Percentiles rank a stretch among this genome's conserved stretches.
phyloP scores from a whole-genome alignment of 2,113 vertebrate species.

The Pardalotus punctatus region DNA sequence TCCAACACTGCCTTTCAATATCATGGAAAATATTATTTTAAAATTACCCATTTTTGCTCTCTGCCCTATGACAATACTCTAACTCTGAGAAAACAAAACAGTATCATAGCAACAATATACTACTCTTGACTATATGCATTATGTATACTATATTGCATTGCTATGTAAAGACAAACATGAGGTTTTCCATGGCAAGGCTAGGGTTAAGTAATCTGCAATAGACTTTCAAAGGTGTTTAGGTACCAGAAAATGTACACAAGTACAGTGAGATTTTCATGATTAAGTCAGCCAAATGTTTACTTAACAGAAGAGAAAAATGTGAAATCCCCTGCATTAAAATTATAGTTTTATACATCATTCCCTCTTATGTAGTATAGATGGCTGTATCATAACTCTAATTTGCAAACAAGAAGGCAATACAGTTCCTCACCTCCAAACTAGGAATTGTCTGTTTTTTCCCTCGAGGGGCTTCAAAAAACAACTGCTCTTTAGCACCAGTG shows the following conservation, averaged over 20 bases:
- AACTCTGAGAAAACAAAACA: not conserved
- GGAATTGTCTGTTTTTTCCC: slow-evolving; percentile 93
- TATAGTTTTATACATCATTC: not conserved
- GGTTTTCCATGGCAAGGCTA: not conserved
- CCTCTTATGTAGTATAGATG: not conserved
- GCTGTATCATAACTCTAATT: not conserved
- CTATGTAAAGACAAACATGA: not conserved
- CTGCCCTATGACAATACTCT: not conserved
- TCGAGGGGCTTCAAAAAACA: slow-evolving; percentile 97
- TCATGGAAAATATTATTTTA: not conserved
- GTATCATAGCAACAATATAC: not conserved
- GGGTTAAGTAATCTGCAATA: not conserved
- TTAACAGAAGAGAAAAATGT: not conserved
- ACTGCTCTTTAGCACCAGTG: slow-evolving; percentile 94
- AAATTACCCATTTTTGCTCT: not conserved
- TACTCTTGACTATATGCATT: not conserved
- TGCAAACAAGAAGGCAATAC: not conserved
- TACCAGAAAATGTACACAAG: not conserved
- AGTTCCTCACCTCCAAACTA: slow-evolving; percentile 81
- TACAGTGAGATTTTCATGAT: not conserved
- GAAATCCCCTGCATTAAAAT: not conserved
- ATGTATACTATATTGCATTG: not conserved
- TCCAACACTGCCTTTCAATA: not conserved
- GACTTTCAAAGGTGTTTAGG: not conserved
- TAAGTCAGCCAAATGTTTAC: not conserved